Base-by-base conservation (phyloP, 2,797 vertebrate genomes). In the Rallus crepitans region DNA sequence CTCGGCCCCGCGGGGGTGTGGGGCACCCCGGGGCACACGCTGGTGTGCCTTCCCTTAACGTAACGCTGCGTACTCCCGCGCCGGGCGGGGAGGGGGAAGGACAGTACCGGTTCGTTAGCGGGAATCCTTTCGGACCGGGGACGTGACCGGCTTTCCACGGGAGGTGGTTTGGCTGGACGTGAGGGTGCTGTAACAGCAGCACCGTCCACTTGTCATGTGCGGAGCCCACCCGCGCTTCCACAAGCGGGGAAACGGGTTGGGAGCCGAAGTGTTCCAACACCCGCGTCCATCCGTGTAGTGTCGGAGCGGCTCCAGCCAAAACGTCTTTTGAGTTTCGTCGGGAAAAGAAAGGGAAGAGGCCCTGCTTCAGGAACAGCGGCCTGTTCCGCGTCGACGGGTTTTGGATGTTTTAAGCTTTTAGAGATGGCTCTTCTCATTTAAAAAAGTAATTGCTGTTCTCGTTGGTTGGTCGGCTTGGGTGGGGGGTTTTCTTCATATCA, bases 401-500 rank as follows among this genome's bases (percentile, higher is more conserved):
- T 89, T 53, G 48, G 16, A 3, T 42, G 30, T 35, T 64, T 45
- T n/a, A 11, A 25, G 11, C 35, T 61, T 66, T 66, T 45, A 45
- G n/a, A 33, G 21, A 25, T 60, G 1, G 17, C 2, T 20, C 3
- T 21, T 65, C 16, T 2, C 5, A 5, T 55, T 69, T 21, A 3
- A 23, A 31, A 31, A 50, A 78, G 4, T 14, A n/a, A 19, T 12
- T 15, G 1, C 24, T 45, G 6, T 55, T n/a, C 8, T 42, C 2
- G 37, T 24, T 18, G 40, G 7, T 15, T 77, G 55, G 7, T 37
- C 30, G 1, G 47, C 8, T 24, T 23, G 42, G 42, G 42, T 19
- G 42, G 42, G 42, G 6, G 14, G 42, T 35, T 52, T 50, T 14
- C 21, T 25, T 2, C 24, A 52, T 30, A 37, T 9, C 4, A 3